Conservation (phyloP, 2,888 invertebrate genomes). For the Entomobrya proxima region DNA sequence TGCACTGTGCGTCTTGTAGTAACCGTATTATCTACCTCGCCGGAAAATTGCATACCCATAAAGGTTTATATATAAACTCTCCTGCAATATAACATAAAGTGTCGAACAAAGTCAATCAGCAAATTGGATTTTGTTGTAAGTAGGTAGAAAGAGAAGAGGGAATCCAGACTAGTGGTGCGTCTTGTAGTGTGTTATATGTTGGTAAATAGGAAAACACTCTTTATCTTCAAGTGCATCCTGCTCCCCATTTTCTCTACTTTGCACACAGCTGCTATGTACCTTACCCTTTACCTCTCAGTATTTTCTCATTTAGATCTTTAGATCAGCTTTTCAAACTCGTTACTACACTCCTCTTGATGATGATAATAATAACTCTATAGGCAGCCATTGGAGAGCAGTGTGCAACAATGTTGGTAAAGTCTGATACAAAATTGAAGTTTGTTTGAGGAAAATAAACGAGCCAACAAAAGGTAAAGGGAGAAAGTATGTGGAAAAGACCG, state of each 20-base stretch:
- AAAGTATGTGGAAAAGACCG: no score
- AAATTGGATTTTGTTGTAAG: conserved; percentile 65
- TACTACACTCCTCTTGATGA: not conserved
- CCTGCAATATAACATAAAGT: conserved; percentile 23
- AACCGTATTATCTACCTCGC: not conserved
- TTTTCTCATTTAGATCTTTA: not conserved
- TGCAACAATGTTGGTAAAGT: no score
- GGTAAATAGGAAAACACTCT: conserved; percentile 22
- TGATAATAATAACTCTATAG: not conserved
- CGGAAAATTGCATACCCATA: no score
- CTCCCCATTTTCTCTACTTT: not conserved
- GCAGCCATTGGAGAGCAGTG: not conserved
- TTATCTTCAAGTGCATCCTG: conserved; percentile 23
- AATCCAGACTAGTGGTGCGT: conserved; percentile 26
- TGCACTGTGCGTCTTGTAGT: not conserved
- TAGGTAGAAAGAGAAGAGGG: conserved; percentile 26
- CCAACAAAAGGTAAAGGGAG: no score
- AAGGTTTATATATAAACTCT: no score
- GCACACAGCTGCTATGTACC: not conserved
- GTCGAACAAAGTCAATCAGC: conserved; percentile 64
- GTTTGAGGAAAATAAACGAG: no score
- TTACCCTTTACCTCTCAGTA: not conserved
- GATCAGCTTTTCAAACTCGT: not conserved
- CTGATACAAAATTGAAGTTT: no score
- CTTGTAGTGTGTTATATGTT: not conserved